Evolutionary conservation across 1,140 invertebrate species (phyloP).

Genomic region (Diachasma alloeum): DNA sequence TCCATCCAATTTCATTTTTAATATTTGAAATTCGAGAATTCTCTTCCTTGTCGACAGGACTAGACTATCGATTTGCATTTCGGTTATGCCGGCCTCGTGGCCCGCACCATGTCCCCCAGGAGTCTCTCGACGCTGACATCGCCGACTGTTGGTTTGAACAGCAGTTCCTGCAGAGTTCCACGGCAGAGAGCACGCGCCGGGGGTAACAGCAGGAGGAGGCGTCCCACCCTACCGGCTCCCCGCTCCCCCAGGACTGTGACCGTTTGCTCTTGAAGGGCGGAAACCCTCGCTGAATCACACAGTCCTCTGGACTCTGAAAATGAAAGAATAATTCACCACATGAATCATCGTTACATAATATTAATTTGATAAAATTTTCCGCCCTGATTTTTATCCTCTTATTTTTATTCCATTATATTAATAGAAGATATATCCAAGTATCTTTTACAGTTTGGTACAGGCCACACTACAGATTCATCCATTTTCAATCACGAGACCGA

Average conservation of each 20-base stretch:
- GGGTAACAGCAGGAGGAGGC: conserved; percentile 75
- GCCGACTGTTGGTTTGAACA: conserved; percentile 77
- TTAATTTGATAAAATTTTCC: too few relatives aligned
- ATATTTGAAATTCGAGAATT: conserved; percentile 67
- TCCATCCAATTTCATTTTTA: conserved; percentile 49
- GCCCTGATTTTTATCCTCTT: too few relatives aligned
- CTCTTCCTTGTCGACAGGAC: conserved; percentile 37
- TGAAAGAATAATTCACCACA: conserved; percentile 1
- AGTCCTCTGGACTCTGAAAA: conserved; percentile 72
- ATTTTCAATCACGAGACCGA: too few relatives aligned
- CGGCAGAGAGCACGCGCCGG: conserved; percentile 68
- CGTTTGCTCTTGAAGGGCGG: conserved; percentile 80
- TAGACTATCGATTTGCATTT: background rate
- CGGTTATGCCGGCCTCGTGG: conserved; percentile 32
- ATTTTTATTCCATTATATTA: too few relatives aligned
- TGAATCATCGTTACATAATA: too few relatives aligned
- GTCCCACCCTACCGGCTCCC: conserved; percentile 73
- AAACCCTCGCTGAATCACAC: conserved; percentile 70
- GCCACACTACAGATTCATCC: too few relatives aligned
- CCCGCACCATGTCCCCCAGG: conserved; percentile 69
- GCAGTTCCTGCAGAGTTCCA: conserved; percentile 70
- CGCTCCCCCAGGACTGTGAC: conserved; percentile 77
- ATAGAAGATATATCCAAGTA: too few relatives aligned
- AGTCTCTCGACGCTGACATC: conserved; percentile 75
- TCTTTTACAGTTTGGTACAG: too few relatives aligned